Percentiles rank a stretch among this genome's conserved stretches.
phyloP scores from a whole-genome alignment of 2,888 invertebrate genomes.

The Phyllotreta striolata region DNA sequence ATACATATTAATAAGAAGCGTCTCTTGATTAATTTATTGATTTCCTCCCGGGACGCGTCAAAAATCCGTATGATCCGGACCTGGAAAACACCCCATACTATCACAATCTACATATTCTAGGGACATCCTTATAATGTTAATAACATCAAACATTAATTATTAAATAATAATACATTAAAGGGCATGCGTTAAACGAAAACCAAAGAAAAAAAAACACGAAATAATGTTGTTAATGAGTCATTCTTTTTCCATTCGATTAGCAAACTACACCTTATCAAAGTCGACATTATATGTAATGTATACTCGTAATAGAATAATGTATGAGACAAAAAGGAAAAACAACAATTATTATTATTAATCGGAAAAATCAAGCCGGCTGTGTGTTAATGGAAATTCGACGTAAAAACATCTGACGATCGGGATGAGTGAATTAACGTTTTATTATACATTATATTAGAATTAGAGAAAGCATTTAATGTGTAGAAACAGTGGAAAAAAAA shows the following conservation, averaged over 20 bases:
- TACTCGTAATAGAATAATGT: no score
- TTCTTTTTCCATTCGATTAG: conserved; percentile 53
- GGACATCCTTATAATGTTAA: conserved; percentile 1
- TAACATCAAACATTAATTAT: conserved; percentile 1
- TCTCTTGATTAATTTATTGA: no score
- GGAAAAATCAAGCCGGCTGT: conserved; percentile 16
- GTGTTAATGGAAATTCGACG: conserved; percentile 28
- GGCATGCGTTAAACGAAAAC: conserved; percentile 7
- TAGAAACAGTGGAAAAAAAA: conserved; percentile 48
- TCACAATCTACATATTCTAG: neutral
- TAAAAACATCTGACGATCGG: conserved; percentile 30
- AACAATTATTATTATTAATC: conserved; percentile 16
- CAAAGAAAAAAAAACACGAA: conserved; percentile 9
- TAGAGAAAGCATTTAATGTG: conserved; percentile 14
- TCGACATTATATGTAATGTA: neutral
- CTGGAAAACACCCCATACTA: conserved; percentile 60
- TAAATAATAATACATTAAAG: no score
- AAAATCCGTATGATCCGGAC: conserved; percentile 70
- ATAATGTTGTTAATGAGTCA: conserved; percentile 39
- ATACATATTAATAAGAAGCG: no score
- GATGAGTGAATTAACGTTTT: conserved; percentile 17
- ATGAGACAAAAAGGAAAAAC: conserved; percentile 8
- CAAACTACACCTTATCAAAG: conserved; percentile 63
- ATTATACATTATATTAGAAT: conserved; percentile 4
- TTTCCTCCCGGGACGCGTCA: conserved; percentile 49